Evolutionary conservation across 2,797 vertebrate species (phyloP).

Genomic region (Phataginus tetradactyla): DNA sequence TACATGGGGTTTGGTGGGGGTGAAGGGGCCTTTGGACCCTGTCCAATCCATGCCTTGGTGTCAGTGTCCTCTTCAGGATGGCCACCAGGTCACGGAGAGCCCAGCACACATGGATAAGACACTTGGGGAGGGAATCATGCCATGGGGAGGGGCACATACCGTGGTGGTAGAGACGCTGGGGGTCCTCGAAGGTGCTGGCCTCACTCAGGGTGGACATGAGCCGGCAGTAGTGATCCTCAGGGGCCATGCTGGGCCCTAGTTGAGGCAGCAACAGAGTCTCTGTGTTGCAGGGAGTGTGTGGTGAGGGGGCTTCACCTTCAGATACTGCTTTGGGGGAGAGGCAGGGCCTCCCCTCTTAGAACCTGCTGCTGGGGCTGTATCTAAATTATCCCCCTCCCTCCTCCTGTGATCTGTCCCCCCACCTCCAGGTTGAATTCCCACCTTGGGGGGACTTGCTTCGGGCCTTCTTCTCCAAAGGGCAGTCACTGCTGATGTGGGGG

Average conservation of each 20-base stretch:
- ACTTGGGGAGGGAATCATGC: not conserved
- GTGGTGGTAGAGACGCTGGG: conserved; percentile 96
- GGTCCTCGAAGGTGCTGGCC: conserved; percentile 94
- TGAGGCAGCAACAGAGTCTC: conserved; percentile 93
- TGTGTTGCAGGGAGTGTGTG: conserved; percentile 73
- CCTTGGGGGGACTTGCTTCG: conserved; percentile 97
- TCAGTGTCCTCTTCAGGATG: not conserved
- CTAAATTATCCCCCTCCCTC: not conserved
- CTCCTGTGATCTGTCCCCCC: not conserved
- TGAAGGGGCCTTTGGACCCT: not conserved
- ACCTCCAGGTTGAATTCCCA: conserved; percentile 83
- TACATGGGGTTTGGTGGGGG: not conserved
- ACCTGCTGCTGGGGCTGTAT: not conserved
- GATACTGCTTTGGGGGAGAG: not conserved
- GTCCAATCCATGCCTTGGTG: not conserved
- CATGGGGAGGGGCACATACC: conserved; percentile 78
- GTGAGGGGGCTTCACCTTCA: not conserved
- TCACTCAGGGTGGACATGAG: conserved; percentile 97
- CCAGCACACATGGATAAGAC: not conserved
- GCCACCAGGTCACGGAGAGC: not conserved
- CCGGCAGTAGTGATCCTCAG: conserved; percentile 96
- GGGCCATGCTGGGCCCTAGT: conserved; percentile 93
- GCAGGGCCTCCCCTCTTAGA: not conserved
- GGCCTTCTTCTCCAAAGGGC: conserved; percentile 96
- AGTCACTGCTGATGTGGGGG: conserved; percentile 95